Evolutionary conservation across 2,113 vertebrate species (phyloP).

Genomic region (Sterrhoptilus dennistouni): DNA sequence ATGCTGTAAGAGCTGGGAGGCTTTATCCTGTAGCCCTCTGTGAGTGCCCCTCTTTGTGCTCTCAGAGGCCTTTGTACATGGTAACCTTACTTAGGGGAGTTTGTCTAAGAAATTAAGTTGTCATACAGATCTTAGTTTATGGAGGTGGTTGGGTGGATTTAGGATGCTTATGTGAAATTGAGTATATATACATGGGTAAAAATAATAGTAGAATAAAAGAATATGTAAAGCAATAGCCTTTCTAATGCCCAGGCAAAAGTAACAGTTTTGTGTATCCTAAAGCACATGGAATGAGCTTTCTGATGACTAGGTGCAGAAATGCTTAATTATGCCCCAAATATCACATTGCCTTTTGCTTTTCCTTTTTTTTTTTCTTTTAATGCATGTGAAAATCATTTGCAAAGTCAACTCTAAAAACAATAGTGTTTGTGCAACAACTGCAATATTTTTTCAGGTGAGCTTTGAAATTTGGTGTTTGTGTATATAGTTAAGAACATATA

Average conservation of each 20-base stretch:
- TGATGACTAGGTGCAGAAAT: neutral
- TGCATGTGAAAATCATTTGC: neutral
- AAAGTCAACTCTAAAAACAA: neutral
- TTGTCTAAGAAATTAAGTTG: neutral
- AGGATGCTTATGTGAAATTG: neutral
- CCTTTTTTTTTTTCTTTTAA: neutral
- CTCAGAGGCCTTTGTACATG: neutral
- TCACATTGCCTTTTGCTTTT: neutral
- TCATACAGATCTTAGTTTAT: neutral
- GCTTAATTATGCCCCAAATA: neutral
- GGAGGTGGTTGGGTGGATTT: neutral
- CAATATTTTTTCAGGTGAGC: neutral
- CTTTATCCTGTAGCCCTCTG: neutral
- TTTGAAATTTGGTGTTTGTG: neutral
- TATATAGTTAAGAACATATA: neutral
- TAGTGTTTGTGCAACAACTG: neutral
- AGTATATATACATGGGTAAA: neutral
- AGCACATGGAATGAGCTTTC: neutral
- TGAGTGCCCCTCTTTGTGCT: neutral
- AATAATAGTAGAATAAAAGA: neutral
- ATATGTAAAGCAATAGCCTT: neutral
- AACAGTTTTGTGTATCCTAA: neutral
- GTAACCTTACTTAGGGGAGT: neutral
- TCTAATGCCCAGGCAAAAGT: neutral
- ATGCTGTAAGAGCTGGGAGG: neutral